Conservation (phyloP, 2,888 invertebrate genomes). For the Nephrotoma flavescens region DNA sequence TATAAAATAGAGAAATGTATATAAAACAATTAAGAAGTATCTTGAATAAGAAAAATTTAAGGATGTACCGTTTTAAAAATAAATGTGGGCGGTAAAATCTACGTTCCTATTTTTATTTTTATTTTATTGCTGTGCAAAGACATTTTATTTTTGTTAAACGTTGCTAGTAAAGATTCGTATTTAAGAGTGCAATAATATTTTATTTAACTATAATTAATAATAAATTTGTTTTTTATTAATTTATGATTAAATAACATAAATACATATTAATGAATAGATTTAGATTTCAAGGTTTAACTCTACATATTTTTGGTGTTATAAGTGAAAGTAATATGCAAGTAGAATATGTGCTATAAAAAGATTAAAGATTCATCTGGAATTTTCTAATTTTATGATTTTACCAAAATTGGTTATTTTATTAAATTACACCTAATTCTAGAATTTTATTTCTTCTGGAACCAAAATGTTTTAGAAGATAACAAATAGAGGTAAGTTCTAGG, state of each 20-base stretch:
- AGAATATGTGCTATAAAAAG: no score
- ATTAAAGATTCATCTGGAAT: no score
- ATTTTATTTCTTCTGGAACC: no score
- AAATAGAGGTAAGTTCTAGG: no score
- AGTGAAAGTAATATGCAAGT: no score
- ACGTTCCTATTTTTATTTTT: not conserved
- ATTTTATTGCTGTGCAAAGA: not conserved
- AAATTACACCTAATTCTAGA: no score
- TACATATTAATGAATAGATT: not conserved
- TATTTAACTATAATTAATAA: not conserved
- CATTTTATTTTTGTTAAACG: not conserved
- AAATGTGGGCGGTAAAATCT: not conserved
- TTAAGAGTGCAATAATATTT: not conserved
- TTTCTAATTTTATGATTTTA: no score
- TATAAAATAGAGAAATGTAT: not conserved
- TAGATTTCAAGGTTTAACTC: not conserved
- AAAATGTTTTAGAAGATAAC: no score
- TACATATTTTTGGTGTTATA: no score
- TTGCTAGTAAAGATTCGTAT: not conserved
- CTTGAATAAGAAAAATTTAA: not conserved
- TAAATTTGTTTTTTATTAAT: not conserved
- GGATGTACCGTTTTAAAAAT: not conserved
- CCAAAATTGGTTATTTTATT: no score
- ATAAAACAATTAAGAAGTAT: not conserved
- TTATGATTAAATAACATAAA: not conserved